phyloP scores from a whole-genome alignment of 2,113 vertebrate species.

The Aptenodytes patagonicus region DNA sequence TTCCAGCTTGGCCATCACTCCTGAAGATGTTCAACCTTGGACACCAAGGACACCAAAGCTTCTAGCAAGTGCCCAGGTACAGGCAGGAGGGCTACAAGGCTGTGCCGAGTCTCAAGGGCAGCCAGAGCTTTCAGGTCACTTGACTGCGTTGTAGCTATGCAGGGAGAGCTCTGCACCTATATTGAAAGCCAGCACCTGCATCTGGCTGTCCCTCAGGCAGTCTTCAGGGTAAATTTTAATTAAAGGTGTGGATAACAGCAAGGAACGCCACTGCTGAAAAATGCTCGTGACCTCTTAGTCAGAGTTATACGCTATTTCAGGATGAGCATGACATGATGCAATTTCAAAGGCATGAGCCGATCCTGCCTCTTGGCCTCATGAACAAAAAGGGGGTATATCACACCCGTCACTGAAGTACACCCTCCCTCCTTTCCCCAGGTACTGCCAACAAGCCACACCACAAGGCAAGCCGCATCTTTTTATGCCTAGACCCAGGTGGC shows the following conservation, averaged over 20 bases:
- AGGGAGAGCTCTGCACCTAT: neutral
- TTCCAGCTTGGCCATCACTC: neutral
- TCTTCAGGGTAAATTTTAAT: slow-evolving; percentile 18
- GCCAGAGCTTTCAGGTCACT: neutral
- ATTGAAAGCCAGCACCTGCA: neutral
- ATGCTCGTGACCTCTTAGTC: neutral
- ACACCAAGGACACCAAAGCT: neutral
- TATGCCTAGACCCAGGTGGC: neutral
- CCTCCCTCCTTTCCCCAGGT: neutral
- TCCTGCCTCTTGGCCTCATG: neutral
- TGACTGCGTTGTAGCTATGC: neutral
- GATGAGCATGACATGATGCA: neutral
- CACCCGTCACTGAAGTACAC: neutral
- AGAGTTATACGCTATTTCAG: neutral
- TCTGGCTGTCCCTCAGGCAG: neutral
- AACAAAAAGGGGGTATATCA: neutral
- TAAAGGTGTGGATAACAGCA: neutral
- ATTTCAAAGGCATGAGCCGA: neutral
- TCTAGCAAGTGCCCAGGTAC: neutral
- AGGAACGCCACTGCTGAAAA: neutral
- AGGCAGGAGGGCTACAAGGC: neutral
- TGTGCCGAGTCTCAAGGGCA: neutral
- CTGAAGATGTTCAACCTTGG: neutral
- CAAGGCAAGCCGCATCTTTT: neutral
- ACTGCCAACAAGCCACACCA: neutral